Base-by-base conservation (phyloP, 1,140 invertebrate species). In the Agraylea sexmaculata region DNA sequence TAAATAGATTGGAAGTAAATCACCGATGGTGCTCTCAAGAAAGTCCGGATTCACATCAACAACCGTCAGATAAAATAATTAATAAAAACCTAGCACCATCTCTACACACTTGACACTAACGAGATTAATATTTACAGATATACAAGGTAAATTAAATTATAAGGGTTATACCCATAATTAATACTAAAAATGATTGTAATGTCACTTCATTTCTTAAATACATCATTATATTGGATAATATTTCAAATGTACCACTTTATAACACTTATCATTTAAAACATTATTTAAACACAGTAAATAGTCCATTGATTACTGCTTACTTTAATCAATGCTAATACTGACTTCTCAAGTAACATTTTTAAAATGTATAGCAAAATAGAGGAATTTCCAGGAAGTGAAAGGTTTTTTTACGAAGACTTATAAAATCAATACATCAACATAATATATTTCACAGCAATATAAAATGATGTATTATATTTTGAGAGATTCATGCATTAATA, bases 121-220 rank as follows among this genome's bases (percentile, higher is more conserved):
- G 28, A 29, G 30, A 43, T 37, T 28, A 17, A 37, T 25, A 34
- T 34, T 23, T 16, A 34, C 33, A 41, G 12, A 41, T 18, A 15
- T 33, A 34, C 27, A 41, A 13, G n/a, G 33, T 34, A 33, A 13
- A 22, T 32, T 34, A 18, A 33, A 41, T 22, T 23, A 27, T 30
- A 41, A 41, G 19, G 34, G 17, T 23, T 32, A 41, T 19, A 41
- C 12, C 27, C 31, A n/a, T 34, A 33, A 21, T 35, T 37, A 32
- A 46, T 37, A 49, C n/a, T n/a, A 46, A 45, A 45, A 49, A 49
- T 49, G 47, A 49, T 49, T 49, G 47, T 49, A 49, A 43, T 43
- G 32, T 49, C 47, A 49, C 47, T 46, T 49, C 37, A 40, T 43
- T 37, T 34, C 38, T 45, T 38, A 45, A 33, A 18, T 40, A 40